Evolutionary conservation across 30 jellyfish, hydroid and myxozoan species (phyloP).

Genomic region (Chironex yamaguchii): DNA sequence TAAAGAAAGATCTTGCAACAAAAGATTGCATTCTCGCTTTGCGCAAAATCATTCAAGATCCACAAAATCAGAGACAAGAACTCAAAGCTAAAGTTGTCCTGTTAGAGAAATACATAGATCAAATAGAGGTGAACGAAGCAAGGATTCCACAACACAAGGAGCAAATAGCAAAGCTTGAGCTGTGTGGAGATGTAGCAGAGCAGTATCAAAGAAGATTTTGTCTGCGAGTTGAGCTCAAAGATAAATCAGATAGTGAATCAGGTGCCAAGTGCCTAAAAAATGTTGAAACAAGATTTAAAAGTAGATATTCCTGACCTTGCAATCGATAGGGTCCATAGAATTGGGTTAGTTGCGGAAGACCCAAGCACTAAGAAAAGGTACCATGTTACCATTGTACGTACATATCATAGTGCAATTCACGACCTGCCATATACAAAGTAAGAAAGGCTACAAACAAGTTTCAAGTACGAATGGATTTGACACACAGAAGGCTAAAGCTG

Average conservation of each 20-base stretch:
- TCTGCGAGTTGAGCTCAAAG: too few relatives aligned
- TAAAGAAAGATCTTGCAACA: constrained; percentile 11
- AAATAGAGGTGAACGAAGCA: too few relatives aligned
- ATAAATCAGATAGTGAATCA: too few relatives aligned
- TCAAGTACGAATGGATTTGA: background rate
- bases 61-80: too few relatives aligned
- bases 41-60: constrained; percentile 1
- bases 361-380: background rate
- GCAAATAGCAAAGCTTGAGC: too few relatives aligned
- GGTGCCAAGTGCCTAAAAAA: background rate
- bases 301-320: constrained; percentile 4
- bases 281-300: background rate
- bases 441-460: background rate
- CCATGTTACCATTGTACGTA: too few relatives aligned
- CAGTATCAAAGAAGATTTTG: too few relatives aligned
- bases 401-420: background rate
- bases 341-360: background rate
- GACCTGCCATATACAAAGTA: background rate
- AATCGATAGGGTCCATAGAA: constrained; percentile 9
- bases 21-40: background rate
- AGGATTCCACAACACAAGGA: too few relatives aligned
- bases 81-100: too few relatives aligned
- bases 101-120: too few relatives aligned
- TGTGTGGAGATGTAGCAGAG: too few relatives aligned
- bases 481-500: constrained; percentile 6